These are phyloP conservation scores for Eremophila alpestris DNA, from an alignment of 2,797 vertebrate species.

Conservation along the genomic window DNA sequence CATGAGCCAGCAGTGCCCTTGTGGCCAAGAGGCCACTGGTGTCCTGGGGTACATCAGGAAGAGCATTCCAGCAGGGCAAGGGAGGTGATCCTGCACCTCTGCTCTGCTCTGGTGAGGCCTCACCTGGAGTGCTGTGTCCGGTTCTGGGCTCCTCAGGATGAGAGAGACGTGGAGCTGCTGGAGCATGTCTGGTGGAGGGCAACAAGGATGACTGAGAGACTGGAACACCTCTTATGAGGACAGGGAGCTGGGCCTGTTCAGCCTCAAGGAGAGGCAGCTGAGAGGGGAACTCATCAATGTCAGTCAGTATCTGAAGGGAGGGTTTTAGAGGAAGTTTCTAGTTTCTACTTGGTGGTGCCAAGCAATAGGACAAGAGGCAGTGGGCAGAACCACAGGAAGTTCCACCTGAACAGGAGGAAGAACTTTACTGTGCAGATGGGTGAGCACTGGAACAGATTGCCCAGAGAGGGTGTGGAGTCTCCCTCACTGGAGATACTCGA, in stretches of 20 bases:
- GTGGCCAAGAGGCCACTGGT: fast-evolving
- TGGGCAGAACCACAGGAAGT: fast-evolving
- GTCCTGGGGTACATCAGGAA: neutral
- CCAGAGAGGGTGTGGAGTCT: neutral
- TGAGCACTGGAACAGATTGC: fast-evolving
- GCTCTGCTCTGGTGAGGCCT: neutral
- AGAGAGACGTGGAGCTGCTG: fast-evolving
- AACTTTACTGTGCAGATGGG: neutral
- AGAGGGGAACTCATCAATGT: neutral
- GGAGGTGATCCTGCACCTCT: neutral
- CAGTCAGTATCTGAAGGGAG: neutral
- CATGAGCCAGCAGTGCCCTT: neutral
- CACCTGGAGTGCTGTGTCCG: neutral
- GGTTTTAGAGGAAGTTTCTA: neutral
- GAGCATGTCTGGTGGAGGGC: fast-evolving
- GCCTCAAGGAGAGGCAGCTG: fast-evolving
- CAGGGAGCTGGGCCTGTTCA: neutral
- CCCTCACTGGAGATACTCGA: neutral
- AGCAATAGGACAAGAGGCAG: neutral
- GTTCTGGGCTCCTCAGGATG: neutral
- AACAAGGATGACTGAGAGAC: fast-evolving
- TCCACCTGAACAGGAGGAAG: neutral
- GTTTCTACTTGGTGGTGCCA: neutral
- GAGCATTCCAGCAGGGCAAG: neutral
- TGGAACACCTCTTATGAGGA: fast-evolving